These are phyloP conservation scores for Mesorhabditis belari DNA, from an alignment of 2,888 invertebrate species.

Conservation along the genomic window DNA sequence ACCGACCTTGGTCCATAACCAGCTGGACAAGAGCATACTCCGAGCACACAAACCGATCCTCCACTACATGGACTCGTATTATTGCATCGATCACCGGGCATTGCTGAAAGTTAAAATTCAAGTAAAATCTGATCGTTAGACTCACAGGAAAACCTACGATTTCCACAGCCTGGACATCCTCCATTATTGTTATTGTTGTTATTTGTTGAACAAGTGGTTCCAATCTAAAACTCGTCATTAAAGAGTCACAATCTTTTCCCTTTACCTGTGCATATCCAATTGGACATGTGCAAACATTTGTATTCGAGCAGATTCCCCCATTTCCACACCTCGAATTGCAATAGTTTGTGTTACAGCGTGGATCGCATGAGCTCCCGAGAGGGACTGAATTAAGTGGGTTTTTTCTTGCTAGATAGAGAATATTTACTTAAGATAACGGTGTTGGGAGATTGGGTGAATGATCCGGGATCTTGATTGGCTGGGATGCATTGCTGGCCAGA, in stretches of 20 bases:
- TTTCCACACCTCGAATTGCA: not conserved
- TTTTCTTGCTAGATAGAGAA: too few species aligned
- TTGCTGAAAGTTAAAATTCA: slow-evolving; percentile 11
- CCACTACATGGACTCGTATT: slow-evolving; percentile 39
- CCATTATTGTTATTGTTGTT: not conserved
- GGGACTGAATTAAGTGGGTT: slow-evolving; percentile 17
- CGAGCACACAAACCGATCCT: slow-evolving; percentile 45
- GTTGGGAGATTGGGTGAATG: not conserved
- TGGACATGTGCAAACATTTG: not conserved
- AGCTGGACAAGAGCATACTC: slow-evolving; percentile 45
- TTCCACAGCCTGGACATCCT: not conserved
- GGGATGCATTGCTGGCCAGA: slow-evolving; percentile 13
- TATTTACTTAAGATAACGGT: too few species aligned
- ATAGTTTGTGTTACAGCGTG: slow-evolving; percentile 25
- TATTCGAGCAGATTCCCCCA: not conserved
- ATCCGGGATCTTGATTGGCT: not conserved
- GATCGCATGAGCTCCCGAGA: slow-evolving; percentile 42
- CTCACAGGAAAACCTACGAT: not conserved
- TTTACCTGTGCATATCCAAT: not conserved
- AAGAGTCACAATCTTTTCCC: not conserved
- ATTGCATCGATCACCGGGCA: slow-evolving; percentile 45
- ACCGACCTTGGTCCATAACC: slow-evolving; percentile 40
- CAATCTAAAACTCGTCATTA: not conserved
- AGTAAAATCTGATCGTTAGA: not conserved
- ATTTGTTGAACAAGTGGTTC: not conserved